phyloP scores from a whole-genome alignment of 30 jellyfish, hydroid and myxozoan genomes.

The Sanderia malayensis region DNA sequence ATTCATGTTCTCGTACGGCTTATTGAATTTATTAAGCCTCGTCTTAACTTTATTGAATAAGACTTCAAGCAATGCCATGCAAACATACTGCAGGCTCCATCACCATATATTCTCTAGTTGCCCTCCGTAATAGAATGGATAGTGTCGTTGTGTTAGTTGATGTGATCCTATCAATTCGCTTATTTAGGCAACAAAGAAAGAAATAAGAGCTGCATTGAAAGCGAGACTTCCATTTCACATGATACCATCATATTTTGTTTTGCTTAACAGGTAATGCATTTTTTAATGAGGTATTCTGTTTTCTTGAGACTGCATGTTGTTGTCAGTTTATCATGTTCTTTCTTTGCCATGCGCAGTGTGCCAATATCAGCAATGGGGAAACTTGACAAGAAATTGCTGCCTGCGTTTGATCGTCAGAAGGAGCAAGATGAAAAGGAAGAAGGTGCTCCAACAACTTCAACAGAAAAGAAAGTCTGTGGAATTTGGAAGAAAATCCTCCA shows the following conservation, averaged over 20 bases:
- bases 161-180: too few species aligned
- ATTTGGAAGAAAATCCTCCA: slow-evolving; percentile 72
- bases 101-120: too few species aligned
- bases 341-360: too few species aligned
- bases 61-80: too few species aligned
- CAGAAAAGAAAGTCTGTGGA: slow-evolving; percentile 41
- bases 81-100: too few species aligned
- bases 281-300: neutral
- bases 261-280: slow-evolving; percentile 40
- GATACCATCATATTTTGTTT: slow-evolving; percentile 86
- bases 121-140: too few species aligned
- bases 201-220: slow-evolving; percentile 86
- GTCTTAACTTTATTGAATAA: too few species aligned
- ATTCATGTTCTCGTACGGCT: too few species aligned
- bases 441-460: slow-evolving; percentile 49
- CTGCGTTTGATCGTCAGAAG: slow-evolving; percentile 60
- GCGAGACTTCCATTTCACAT: slow-evolving; percentile 82
- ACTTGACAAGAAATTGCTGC: slow-evolving; percentile 66
- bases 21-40: too few species aligned
- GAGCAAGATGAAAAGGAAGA: slow-evolving; percentile 54
- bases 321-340: too few species aligned
- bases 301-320: too few species aligned
- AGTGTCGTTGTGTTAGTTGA: too few species aligned
- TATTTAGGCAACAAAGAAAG: slow-evolving; percentile 66
- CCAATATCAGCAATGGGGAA: slow-evolving; percentile 76